phyloP scores from a whole-genome alignment of 2,797 vertebrate genomes.

The Alca torda region DNA sequence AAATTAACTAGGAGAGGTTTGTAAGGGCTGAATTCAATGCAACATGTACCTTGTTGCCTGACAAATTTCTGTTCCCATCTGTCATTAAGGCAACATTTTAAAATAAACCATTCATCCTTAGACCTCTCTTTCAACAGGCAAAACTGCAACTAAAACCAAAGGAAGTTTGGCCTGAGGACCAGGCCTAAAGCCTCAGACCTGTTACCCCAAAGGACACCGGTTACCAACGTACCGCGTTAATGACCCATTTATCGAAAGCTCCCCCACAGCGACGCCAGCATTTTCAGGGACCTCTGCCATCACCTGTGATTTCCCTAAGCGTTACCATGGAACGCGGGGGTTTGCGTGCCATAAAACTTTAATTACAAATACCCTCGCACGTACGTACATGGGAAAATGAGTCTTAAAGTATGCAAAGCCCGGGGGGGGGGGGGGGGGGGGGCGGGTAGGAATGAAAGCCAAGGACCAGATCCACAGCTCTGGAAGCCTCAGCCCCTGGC shows the following conservation, averaged over 20 bases:
- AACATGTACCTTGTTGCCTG: background rate
- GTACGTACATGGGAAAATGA: background rate
- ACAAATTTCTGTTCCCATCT: background rate
- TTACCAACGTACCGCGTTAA: rapidly evolving
- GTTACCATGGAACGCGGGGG: rapidly evolving
- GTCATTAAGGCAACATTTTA: background rate
- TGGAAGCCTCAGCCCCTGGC: background rate
- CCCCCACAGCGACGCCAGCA: background rate
- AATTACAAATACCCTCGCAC: background rate
- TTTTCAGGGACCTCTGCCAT: background rate
- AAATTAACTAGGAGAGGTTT: background rate
- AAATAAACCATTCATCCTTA: background rate
- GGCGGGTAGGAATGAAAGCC: background rate
- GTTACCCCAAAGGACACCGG: background rate
- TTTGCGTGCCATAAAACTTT: background rate
- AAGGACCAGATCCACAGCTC: background rate
- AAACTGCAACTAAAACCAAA: background rate
- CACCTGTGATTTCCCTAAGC: background rate
- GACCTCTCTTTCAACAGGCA: background rate
- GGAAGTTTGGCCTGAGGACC: background rate
- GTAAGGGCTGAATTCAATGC: rapidly evolving
- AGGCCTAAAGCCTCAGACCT: background rate
- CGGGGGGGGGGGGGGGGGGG: too few species aligned
- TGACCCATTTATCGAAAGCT: background rate
- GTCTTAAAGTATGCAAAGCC: background rate